Evolutionary conservation across 2,113 vertebrate genomes (phyloP).

Genomic region (Crotalus viridis): DNA sequence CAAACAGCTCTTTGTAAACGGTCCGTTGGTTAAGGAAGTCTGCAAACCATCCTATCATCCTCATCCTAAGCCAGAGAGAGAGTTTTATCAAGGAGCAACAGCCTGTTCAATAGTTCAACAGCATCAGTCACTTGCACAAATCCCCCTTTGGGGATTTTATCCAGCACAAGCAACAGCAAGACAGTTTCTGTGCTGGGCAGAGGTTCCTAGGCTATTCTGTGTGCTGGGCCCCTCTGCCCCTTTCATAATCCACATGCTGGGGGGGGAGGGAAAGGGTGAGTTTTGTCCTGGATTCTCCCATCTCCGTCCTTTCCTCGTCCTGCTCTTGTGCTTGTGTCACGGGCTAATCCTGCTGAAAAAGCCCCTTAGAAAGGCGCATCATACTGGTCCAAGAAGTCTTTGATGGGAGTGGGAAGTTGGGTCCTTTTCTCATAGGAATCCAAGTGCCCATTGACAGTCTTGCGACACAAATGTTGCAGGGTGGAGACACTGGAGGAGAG

Average conservation of each 20-base stretch:
- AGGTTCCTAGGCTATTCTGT: background rate
- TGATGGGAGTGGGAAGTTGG: slow-evolving; percentile 85
- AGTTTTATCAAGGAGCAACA: slow-evolving; percentile 37
- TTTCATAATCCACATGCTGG: slow-evolving; percentile 19
- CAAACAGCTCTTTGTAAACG: background rate
- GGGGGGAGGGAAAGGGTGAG: background rate
- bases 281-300: slow-evolving; percentile 36
- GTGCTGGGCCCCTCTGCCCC: background rate
- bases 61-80: background rate
- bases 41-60: background rate
- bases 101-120: slow-evolving; percentile 29
- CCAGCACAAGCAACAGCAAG: slow-evolving; percentile 18
- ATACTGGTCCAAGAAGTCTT: slow-evolving; percentile 91
- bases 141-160: background rate
- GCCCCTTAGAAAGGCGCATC: slow-evolving; percentile 85
- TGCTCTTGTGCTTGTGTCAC: slow-evolving; percentile 61
- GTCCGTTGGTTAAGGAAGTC: background rate
- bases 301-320: slow-evolving; percentile 34
- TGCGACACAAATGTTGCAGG: slow-evolving; percentile 93
- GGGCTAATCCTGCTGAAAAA: rapidly evolving
- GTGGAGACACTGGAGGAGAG: slow-evolving; percentile 84
- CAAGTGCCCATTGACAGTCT: slow-evolving; percentile 90
- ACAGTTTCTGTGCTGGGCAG: background rate
- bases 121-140: slow-evolving; percentile 5
- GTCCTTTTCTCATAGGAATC: slow-evolving; percentile 83